Conservation (phyloP, 2,113 vertebrate species). For the Oreocharis arfaki region DNA sequence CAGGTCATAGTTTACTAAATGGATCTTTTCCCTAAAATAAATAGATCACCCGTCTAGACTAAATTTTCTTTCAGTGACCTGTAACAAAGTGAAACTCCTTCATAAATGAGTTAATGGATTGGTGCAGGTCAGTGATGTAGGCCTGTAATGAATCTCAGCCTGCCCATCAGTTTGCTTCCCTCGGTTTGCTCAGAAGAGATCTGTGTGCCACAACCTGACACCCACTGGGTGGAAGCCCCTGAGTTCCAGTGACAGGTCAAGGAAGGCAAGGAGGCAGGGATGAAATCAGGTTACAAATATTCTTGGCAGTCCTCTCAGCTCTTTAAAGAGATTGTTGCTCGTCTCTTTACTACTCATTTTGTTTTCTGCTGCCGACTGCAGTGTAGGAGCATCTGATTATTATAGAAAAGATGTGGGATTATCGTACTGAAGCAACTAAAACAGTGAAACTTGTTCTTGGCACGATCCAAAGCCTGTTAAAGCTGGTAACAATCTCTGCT, state of each 20-base stretch:
- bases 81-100: background rate
- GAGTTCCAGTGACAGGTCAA: background rate
- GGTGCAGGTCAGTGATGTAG: background rate
- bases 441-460: slow-evolving; percentile 41
- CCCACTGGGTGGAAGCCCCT: background rate
- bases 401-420: slow-evolving; percentile 43
- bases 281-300: background rate
- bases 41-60: background rate
- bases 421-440: slow-evolving; percentile 5
- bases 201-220: background rate
- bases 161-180: background rate
- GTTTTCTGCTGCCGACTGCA: background rate
- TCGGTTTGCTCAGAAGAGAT: background rate
- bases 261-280: background rate
- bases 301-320: background rate
- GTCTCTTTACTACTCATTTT: slow-evolving; percentile 3
- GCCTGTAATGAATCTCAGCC: background rate
- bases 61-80: background rate
- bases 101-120: background rate
- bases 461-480: background rate
- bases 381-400: slow-evolving; percentile 39
- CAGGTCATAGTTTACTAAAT: background rate
- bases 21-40: background rate
- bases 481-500: slow-evolving; percentile 33
- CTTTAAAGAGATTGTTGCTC: background rate